Conservation (phyloP, 2,113 vertebrate species). For the Notothenia rossii region DNA sequence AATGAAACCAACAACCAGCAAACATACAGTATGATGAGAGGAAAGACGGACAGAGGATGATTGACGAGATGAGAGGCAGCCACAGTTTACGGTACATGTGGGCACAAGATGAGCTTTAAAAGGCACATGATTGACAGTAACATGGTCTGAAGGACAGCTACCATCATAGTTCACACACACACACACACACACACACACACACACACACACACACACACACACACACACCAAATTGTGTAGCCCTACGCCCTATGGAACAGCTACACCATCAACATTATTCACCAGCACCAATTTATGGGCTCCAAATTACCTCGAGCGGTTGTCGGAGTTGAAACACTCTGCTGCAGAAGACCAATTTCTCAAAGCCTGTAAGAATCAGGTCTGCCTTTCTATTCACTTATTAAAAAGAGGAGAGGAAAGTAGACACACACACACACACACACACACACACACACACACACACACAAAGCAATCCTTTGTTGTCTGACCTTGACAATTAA, state of each 20-base stretch:
- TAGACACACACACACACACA: constrained; percentile 3
- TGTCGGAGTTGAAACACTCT: background rate
- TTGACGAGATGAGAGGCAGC: background rate
- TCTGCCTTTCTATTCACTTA: constrained; percentile 29
- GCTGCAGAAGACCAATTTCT: constrained; percentile 35
- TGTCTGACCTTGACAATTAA: constrained; percentile 83
- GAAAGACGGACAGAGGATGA: background rate
- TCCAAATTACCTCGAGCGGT: constrained; percentile 8
- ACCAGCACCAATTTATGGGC: constrained; percentile 47
- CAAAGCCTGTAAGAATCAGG: constrained; percentile 31
- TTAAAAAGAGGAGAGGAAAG: constrained; percentile 32
- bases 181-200: background rate
- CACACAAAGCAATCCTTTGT: constrained; percentile 53
- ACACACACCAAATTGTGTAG: background rate
- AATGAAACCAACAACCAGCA: background rate
- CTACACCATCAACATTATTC: constrained; percentile 42
- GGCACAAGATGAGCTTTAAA: constrained; percentile 52
- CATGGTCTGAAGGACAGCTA: constrained; percentile 45
- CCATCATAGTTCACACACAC: background rate
- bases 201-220: background rate
- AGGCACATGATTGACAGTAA: constrained; percentile 53
- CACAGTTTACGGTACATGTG: constrained; percentile 29
- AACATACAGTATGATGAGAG: background rate
- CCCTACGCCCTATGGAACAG: background rate
- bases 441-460: constrained; percentile 20